phyloP scores from a whole-genome alignment of 1,140 invertebrate species.

The Trinorchestia longiramus region DNA sequence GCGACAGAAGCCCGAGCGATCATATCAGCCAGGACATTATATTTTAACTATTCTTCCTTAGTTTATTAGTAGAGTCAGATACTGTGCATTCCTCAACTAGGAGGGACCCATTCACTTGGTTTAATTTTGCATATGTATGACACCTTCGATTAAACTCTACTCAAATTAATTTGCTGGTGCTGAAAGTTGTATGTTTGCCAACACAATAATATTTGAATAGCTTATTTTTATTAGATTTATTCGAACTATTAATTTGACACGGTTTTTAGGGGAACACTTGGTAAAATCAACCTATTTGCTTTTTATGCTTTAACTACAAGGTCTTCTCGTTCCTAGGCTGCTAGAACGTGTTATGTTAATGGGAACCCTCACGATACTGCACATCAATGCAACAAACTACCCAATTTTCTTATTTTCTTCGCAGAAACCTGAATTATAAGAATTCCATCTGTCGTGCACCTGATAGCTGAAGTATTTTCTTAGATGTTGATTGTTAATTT shows the following conservation, averaged over 20 bases:
- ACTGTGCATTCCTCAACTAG: neutral
- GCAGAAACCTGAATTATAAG: neutral
- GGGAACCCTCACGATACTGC: constrained; percentile 6
- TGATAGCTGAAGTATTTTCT: neutral
- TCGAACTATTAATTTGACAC: neutral
- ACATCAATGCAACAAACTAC: constrained; percentile 7
- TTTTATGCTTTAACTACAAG: neutral
- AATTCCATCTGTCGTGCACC: neutral
- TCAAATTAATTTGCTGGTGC: neutral
- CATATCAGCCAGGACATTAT: neutral
- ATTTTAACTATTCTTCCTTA: neutral
- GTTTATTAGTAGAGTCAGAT: neutral
- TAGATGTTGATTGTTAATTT: neutral
- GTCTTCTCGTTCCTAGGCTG: constrained; percentile 5
- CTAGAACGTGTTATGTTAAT: constrained; percentile 24
- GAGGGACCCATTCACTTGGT: neutral
- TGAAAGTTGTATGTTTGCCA: neutral
- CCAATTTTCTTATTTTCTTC: neutral
- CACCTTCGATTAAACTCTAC: neutral
- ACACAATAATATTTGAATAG: neutral
- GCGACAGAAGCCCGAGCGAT: neutral
- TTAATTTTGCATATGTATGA: neutral
- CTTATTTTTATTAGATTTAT: neutral
- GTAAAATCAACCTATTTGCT: neutral
- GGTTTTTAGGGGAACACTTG: neutral